Percentiles rank a stretch among this genome's conserved stretches.
These are phyloP conservation scores for Parnassius orleans DNA, from an alignment of 2,888 invertebrate genomes.

Conservation along the genomic window DNA sequence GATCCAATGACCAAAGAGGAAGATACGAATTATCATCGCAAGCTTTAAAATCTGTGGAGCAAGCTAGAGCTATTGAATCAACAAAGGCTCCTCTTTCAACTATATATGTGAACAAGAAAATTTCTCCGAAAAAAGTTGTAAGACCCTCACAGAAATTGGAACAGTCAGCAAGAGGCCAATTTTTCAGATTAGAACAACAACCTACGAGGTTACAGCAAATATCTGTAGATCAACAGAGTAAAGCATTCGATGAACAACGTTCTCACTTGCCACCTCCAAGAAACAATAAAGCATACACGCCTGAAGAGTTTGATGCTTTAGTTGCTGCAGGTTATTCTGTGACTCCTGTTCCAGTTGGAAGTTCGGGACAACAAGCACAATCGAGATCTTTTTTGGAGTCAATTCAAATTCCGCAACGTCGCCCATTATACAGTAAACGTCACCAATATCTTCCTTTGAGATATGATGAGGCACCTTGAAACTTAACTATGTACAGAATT, in stretches of 20 bases:
- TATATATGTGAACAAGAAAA: conserved; percentile 69
- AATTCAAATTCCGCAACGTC: conserved; percentile 40
- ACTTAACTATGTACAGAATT: conserved; percentile 55
- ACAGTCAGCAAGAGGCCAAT: conserved; percentile 36
- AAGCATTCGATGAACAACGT: conserved; percentile 61
- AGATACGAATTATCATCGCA: conserved; percentile 54
- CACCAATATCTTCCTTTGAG: conserved; percentile 70
- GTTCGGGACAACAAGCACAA: conserved; percentile 57
- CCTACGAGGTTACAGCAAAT: conserved; percentile 43
- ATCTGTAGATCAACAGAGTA: conserved; percentile 54
- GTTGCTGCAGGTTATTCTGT: conserved; percentile 76
- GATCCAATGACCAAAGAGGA: conserved; percentile 59
- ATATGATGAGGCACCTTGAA: conserved; percentile 72
- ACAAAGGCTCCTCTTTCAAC: conserved; percentile 67
- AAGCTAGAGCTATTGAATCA: conserved; percentile 48
- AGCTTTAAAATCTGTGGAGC: conserved; percentile 46
- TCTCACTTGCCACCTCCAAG: conserved; percentile 72
- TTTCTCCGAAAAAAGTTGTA: conserved; percentile 57
- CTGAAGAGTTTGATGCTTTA: conserved; percentile 73
- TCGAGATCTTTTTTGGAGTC: conserved; percentile 61
- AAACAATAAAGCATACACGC: conserved; percentile 75
- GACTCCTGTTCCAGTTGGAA: conserved; percentile 71
- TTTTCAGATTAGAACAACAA: conserved; percentile 37
- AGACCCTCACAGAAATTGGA: conserved; percentile 38
- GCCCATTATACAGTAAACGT: conserved; percentile 47